Percentiles rank a stretch among this genome's conserved stretches.
Evolutionary conservation across 2,113 vertebrate species (phyloP).

Genomic region (Galbula dea): DNA sequence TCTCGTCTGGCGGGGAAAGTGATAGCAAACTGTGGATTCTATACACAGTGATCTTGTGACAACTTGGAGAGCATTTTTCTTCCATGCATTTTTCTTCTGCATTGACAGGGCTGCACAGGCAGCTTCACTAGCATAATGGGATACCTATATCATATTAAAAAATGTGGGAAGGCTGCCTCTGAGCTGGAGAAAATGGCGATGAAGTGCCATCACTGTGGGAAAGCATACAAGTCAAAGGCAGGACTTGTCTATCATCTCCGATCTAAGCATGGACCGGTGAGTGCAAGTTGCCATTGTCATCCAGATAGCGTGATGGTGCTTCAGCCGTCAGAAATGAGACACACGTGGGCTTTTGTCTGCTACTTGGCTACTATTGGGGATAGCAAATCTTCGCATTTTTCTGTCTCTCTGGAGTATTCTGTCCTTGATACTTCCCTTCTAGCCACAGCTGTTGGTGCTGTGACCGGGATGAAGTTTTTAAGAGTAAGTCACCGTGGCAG

Average conservation of each 20-base stretch:
- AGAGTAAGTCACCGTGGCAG: neutral
- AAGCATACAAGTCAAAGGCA: constrained; percentile 88
- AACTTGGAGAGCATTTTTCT: neutral
- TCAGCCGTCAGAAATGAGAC: neutral
- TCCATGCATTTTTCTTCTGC: constrained; percentile 1
- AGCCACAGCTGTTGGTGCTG: neutral
- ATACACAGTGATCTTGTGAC: neutral
- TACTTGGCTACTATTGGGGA: neutral
- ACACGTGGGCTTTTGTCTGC: neutral
- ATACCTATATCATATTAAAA: constrained; percentile 89
- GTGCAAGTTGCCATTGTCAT: neutral
- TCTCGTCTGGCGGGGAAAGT: neutral
- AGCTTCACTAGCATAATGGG: constrained; percentile 95
- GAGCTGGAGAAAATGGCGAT: constrained; percentile 91
- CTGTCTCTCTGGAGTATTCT: neutral
- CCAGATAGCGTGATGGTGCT: neutral
- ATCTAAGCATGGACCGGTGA: constrained; percentile 89
- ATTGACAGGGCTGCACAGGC: constrained; percentile 83
- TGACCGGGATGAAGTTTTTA: neutral
- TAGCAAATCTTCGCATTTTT: neutral
- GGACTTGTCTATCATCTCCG: constrained; percentile 92
- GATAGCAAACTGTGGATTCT: neutral
- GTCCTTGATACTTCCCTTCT: neutral
- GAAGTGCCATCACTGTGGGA: constrained; percentile 90
- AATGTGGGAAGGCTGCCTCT: constrained; percentile 89